phyloP scores from a whole-genome alignment of 2,113 vertebrate species.

The Indicator maculatus region DNA sequence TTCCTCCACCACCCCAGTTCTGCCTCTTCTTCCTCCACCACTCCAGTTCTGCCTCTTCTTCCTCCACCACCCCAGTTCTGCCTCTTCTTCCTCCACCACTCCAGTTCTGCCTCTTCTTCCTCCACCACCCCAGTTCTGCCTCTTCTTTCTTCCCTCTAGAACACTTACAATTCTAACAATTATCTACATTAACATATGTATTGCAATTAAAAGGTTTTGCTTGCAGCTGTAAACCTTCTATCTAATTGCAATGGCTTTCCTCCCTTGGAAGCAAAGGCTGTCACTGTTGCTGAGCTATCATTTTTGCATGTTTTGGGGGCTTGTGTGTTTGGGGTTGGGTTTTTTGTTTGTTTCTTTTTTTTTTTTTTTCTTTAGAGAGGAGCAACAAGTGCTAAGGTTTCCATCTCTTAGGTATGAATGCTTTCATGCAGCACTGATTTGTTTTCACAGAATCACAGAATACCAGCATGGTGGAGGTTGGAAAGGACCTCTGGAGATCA shows the following conservation, averaged over 20 bases:
- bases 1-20: not conserved
- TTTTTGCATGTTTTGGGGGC: not conserved
- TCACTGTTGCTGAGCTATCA: not conserved
- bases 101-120: not conserved
- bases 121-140: not conserved
- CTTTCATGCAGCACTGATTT: fast-evolving
- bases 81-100: too few relatives aligned
- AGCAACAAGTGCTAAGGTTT: not conserved
- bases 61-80: too few relatives aligned
- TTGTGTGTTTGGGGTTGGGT: not conserved
- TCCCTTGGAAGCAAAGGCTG: not conserved
- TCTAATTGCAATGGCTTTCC: not conserved
- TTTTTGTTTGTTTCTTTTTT: not conserved
- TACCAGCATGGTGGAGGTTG: too few relatives aligned
- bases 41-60: not conserved
- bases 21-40: not conserved
- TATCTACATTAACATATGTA: not conserved
- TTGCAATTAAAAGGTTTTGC: not conserved
- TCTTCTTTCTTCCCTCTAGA: not conserved
- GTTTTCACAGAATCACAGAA: not conserved
- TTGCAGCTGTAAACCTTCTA: not conserved
- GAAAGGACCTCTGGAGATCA: too few relatives aligned
- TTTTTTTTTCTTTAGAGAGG: not conserved
- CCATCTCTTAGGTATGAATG: not conserved
- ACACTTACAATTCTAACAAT: not conserved